These are phyloP conservation scores for Muntiacus muntjak DNA, from an alignment of 2,113 vertebrate genomes.

Conservation along the genomic window DNA sequence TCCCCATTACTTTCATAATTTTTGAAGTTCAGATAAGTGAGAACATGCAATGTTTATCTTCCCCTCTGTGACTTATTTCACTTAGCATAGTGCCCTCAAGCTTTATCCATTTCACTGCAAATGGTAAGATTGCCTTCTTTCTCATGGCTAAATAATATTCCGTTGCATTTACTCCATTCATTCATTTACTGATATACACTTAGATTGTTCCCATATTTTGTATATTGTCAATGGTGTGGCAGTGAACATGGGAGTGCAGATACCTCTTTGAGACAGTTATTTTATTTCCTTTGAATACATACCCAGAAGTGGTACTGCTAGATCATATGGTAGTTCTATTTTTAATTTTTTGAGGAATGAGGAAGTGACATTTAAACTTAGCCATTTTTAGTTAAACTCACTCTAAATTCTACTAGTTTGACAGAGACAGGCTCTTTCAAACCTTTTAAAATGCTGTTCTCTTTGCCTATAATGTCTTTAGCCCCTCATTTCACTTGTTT, in stretches of 20 bases:
- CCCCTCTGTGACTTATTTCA: background rate
- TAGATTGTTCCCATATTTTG: background rate
- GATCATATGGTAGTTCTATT: conserved; percentile 3
- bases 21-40: background rate
- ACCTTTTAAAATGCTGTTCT: background rate
- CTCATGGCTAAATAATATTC: background rate
- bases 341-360: background rate
- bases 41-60: background rate
- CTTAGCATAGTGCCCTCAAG: background rate
- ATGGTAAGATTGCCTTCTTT: background rate
- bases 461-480: background rate
- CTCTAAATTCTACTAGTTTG: background rate
- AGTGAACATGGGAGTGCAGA: background rate
- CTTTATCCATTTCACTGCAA: background rate
- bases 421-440: background rate
- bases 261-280: background rate
- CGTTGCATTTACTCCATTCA: background rate
- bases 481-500: background rate
- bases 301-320: background rate
- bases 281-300: background rate
- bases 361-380: conserved; percentile 20
- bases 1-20: background rate
- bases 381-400: conserved; percentile 11
- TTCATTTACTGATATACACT: background rate
- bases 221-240: background rate